phyloP scores from a whole-genome alignment of 2,888 invertebrate species.

The Phengaris arion region DNA sequence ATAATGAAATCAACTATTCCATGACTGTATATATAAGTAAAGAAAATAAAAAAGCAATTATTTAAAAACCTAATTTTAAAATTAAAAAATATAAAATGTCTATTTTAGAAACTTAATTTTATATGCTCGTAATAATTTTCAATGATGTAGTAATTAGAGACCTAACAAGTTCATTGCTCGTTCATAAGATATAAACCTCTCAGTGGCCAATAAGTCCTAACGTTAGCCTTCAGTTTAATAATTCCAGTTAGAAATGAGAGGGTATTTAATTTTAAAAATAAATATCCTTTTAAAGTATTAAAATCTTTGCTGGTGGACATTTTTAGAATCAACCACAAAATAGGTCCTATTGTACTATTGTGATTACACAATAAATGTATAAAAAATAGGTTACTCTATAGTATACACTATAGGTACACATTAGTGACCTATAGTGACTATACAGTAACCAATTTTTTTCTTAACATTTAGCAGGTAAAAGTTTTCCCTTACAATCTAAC shows the following conservation, averaged over 20 bases:
- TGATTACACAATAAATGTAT: too few relatives aligned
- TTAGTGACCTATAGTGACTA: too few relatives aligned
- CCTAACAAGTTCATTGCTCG: conserved; percentile 18
- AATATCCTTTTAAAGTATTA: background rate
- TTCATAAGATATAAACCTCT: conserved; percentile 18
- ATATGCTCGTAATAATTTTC: background rate
- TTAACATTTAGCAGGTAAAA: too few relatives aligned
- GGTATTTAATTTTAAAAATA: background rate
- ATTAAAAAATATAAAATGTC: background rate
- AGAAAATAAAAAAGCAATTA: too few relatives aligned
- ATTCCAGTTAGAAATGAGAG: conserved; percentile 3
- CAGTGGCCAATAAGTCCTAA: conserved; percentile 9
- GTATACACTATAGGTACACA: too few relatives aligned
- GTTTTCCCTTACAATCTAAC: too few relatives aligned
- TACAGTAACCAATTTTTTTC: too few relatives aligned
- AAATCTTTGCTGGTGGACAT: background rate
- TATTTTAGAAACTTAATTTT: background rate
- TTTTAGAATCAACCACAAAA: background rate
- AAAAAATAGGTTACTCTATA: too few relatives aligned
- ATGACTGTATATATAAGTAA: too few relatives aligned
- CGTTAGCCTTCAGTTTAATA: conserved; percentile 4
- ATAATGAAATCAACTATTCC: too few relatives aligned
- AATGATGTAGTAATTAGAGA: background rate
- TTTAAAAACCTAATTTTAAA: too few relatives aligned
- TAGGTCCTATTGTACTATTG: too few relatives aligned